Conservation (phyloP, 2,113 vertebrate species). For the Uria lomvia region DNA sequence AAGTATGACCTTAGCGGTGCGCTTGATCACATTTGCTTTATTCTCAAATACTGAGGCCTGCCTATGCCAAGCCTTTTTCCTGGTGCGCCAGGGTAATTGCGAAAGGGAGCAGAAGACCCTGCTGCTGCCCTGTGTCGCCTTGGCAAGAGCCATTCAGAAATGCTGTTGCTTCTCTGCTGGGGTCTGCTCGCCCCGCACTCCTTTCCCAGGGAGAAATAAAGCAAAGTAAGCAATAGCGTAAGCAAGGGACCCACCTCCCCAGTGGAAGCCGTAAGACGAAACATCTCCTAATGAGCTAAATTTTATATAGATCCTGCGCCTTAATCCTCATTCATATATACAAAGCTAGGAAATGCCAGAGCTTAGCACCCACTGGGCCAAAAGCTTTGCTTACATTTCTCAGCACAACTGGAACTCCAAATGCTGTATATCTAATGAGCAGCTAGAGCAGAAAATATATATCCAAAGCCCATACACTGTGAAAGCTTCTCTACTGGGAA, state of each 20-base stretch:
- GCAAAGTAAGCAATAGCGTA: not conserved
- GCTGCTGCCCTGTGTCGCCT: not conserved
- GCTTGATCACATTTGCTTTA: not conserved
- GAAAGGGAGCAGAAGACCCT: not conserved
- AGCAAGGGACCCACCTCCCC: not conserved
- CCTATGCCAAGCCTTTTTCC: not conserved
- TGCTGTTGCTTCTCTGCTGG: not conserved
- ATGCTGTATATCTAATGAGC: not conserved
- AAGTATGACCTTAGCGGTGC: not conserved
- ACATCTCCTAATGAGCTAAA: conserved; percentile 4
- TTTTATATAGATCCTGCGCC: not conserved
- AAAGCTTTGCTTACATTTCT: conserved; percentile 52
- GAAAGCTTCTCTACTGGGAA: conserved; percentile 6
- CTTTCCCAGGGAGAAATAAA: not conserved
- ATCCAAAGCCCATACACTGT: not conserved
- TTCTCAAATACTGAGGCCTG: not conserved
- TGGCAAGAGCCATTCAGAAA: not conserved
- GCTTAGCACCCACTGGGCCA: conserved; percentile 29
- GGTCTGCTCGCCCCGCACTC: not conserved
- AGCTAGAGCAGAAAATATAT: conserved; percentile 36
- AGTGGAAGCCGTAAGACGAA: rapidly evolving
- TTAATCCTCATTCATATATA: conserved; percentile 7
- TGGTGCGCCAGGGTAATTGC: not conserved
- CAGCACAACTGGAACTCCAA: conserved; percentile 29
- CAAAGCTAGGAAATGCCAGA: conserved; percentile 2